phyloP scores from a whole-genome alignment of 2,888 invertebrate genomes.

The Cheilosia pagana region DNA sequence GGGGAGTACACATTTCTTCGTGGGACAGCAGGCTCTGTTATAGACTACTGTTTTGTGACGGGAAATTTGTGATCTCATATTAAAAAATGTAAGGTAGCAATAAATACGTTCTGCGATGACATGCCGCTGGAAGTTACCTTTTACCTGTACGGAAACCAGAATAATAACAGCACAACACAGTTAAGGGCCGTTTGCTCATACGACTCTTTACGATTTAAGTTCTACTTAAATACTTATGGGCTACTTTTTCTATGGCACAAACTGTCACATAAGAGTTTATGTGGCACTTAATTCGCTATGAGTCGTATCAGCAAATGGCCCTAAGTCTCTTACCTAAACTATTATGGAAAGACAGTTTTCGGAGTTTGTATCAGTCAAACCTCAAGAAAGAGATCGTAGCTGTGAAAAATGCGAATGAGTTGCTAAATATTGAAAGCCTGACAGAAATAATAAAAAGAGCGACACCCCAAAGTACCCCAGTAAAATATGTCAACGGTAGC shows the following conservation, averaged over 20 bases:
- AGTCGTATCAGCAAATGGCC: too few species aligned
- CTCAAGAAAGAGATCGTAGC: slow-evolving; percentile 4
- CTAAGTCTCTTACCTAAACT: slow-evolving; percentile 18
- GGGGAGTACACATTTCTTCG: slow-evolving; percentile 21
- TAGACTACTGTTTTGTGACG: slow-evolving; percentile 30
- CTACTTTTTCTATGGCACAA: too few species aligned
- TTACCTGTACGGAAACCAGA: not conserved
- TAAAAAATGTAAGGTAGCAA: slow-evolving; percentile 11
- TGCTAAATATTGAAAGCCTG: not conserved
- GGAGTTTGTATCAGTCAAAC: slow-evolving; percentile 8
- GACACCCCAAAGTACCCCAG: not conserved
- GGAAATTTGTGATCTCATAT: slow-evolving; percentile 10
- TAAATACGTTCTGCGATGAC: slow-evolving; percentile 5
- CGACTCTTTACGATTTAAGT: too few species aligned
- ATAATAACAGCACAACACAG: not conserved
- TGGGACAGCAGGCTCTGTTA: slow-evolving; percentile 22
- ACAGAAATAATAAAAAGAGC: slow-evolving; percentile 12
- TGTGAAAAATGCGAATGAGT: not conserved
- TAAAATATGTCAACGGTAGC: too few species aligned
- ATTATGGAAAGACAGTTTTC: slow-evolving; percentile 15
- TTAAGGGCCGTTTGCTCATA: too few species aligned
- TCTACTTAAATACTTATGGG: too few species aligned
- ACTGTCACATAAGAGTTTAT: too few species aligned
- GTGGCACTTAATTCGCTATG: too few species aligned
- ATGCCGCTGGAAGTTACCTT: slow-evolving; percentile 15